Conservation (phyloP, 2,113 vertebrate genomes). For the Daphoenositta chrysoptera region DNA sequence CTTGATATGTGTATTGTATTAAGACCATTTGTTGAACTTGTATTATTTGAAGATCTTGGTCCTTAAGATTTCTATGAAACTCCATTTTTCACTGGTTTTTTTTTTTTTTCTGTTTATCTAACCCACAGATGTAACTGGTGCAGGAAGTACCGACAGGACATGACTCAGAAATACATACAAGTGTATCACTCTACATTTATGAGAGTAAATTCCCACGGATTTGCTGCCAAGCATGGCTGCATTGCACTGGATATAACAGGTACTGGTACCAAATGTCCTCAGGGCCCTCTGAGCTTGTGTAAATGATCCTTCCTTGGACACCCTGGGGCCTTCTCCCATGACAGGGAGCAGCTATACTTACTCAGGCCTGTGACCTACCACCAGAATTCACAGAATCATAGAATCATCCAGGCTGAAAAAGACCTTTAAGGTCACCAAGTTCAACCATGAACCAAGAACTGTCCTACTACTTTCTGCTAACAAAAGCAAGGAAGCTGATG, state of each 20-base stretch:
- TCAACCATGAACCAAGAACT: not conserved
- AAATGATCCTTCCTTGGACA: not conserved
- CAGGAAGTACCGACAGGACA: not conserved
- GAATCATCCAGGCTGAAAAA: not conserved
- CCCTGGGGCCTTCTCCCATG: not conserved
- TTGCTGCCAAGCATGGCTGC: not conserved
- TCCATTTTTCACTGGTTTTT: not conserved
- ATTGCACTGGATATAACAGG: not conserved
- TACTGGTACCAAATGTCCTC: not conserved
- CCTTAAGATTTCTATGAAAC: not conserved
- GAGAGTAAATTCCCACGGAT: not conserved
- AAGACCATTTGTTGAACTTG: not conserved
- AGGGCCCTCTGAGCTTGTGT: not conserved
- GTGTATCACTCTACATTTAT: not conserved
- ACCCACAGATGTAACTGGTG: not conserved
- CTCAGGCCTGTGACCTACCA: not conserved
- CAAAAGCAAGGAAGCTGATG: not conserved
- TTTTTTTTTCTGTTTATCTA: not conserved
- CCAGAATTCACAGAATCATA: not conserved
- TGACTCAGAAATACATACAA: slow-evolving; percentile 41
- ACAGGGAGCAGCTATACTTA: not conserved
- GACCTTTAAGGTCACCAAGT: not conserved
- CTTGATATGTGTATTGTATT: not conserved
- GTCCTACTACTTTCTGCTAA: not conserved
- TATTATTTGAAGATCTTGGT: not conserved